Percentiles rank a stretch among this genome's conserved stretches.
Evolutionary conservation across 2,113 vertebrate species (phyloP).

Genomic region (Lepus timidus): DNA sequence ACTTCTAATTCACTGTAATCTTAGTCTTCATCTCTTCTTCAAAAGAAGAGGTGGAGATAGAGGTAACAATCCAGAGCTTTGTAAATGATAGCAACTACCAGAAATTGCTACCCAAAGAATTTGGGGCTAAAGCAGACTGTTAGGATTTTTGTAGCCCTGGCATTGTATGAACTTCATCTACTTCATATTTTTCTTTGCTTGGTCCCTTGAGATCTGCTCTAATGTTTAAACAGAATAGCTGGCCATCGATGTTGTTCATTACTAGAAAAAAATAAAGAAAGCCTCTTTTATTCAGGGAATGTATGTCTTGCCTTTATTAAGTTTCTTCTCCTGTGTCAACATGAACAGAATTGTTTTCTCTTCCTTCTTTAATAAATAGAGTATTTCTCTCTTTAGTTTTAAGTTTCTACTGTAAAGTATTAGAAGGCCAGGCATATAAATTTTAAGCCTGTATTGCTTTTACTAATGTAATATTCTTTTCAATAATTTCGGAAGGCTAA

Average conservation of each 20-base stretch:
- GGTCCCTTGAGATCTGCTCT: not conserved
- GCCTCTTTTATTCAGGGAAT: not conserved
- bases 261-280: not conserved
- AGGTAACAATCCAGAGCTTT: not conserved
- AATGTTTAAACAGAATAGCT: constrained; percentile 21
- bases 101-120: not conserved
- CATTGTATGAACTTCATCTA: not conserved
- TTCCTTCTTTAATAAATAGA: constrained; percentile 16
- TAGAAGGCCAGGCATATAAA: not conserved
- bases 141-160: not conserved
- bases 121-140: not conserved
- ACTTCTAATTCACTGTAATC: not conserved
- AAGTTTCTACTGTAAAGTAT: not conserved
- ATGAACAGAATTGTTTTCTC: not conserved
- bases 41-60: not conserved
- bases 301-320: not conserved
- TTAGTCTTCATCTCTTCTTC: not conserved
- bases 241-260: not conserved
- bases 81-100: not conserved
- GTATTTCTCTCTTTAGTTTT: not conserved
- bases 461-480: not conserved
- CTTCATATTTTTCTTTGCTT: not conserved
- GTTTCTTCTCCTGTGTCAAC: not conserved
- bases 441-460: not conserved
- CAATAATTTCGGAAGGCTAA: constrained; percentile 45